phyloP scores from a whole-genome alignment of 2,888 invertebrate species.

The Rotaria macrura region DNA sequence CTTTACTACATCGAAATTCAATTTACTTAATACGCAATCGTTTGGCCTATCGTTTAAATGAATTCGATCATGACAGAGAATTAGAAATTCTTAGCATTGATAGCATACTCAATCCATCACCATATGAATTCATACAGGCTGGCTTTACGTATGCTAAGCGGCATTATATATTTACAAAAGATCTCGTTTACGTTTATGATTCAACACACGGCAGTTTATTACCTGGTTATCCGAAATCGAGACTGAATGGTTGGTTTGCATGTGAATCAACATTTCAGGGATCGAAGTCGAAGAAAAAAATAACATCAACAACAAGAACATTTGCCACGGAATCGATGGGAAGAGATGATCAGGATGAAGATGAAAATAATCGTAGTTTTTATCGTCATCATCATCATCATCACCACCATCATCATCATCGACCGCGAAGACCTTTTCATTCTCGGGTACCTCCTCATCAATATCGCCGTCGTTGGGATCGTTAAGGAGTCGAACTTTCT shows the following conservation, averaged over 20 bases:
- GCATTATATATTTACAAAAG: slow-evolving; percentile 9
- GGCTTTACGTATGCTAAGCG: not conserved
- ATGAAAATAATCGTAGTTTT: not conserved
- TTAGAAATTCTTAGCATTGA: not conserved
- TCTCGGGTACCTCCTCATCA: not conserved
- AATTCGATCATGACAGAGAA: not conserved
- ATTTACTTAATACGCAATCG: not conserved
- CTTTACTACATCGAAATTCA: not conserved
- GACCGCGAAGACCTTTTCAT: not conserved
- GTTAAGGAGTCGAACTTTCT: not conserved
- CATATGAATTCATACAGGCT: not conserved
- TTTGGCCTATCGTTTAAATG: not conserved
- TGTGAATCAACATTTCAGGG: not conserved
- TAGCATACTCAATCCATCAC: not conserved
- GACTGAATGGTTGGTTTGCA: slow-evolving; percentile 13
- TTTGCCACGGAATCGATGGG: not conserved
- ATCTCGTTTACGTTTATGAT: slow-evolving; percentile 9
- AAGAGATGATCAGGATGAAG: not conserved
- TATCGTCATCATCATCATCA: not conserved
- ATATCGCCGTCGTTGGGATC: not conserved
- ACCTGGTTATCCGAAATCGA: not conserved
- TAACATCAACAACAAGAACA: not conserved
- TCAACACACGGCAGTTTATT: not conserved
- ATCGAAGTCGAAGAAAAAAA: not conserved
- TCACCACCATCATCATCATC: slow-evolving; percentile 2